Percentiles rank a stretch among this genome's conserved stretches.
These are phyloP conservation scores for Lampropteryx suffumata DNA, from an alignment of 2,888 invertebrate species.

Conservation along the genomic window DNA sequence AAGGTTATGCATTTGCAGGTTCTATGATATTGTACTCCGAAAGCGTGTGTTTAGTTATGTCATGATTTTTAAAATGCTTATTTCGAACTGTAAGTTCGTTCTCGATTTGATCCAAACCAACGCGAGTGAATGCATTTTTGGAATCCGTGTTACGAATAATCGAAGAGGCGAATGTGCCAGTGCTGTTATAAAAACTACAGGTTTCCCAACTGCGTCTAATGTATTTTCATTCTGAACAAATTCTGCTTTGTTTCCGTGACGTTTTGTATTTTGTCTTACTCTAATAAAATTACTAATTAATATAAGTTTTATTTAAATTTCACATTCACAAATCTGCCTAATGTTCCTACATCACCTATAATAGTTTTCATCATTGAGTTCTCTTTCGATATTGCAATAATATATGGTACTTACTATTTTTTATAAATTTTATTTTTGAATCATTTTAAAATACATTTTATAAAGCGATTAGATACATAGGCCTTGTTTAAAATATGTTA, in stretches of 20 bases:
- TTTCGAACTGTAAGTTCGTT: neutral
- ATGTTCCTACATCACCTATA: slow-evolving; percentile 24
- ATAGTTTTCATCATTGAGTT: neutral
- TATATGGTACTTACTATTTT: slow-evolving; percentile 48
- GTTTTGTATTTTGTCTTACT: slow-evolving; percentile 62
- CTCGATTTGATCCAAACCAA: neutral
- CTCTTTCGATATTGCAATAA: slow-evolving; percentile 34
- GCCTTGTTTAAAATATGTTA: slow-evolving; percentile 61
- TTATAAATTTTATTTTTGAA: slow-evolving; percentile 70
- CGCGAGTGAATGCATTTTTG: neutral
- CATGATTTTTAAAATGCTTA: neutral
- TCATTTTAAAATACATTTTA: slow-evolving; percentile 70
- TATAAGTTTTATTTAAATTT: slow-evolving; percentile 75
- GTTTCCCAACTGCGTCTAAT: slow-evolving; percentile 23
- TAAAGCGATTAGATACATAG: slow-evolving; percentile 57
- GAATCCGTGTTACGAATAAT: too few species aligned
- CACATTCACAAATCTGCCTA: slow-evolving; percentile 49
- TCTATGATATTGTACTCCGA: slow-evolving; percentile 1
- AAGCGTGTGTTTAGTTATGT: too few species aligned
- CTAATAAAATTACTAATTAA: slow-evolving; percentile 72
- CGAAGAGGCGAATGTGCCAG: too few species aligned
- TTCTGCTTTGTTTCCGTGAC: slow-evolving; percentile 44
- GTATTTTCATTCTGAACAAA: slow-evolving; percentile 24
- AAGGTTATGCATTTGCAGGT: slow-evolving; percentile 12
- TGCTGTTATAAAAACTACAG: neutral